These are phyloP conservation scores for Chymomyza fuscimana DNA, from an alignment of 2,888 invertebrate genomes.

Conservation along the genomic window DNA sequence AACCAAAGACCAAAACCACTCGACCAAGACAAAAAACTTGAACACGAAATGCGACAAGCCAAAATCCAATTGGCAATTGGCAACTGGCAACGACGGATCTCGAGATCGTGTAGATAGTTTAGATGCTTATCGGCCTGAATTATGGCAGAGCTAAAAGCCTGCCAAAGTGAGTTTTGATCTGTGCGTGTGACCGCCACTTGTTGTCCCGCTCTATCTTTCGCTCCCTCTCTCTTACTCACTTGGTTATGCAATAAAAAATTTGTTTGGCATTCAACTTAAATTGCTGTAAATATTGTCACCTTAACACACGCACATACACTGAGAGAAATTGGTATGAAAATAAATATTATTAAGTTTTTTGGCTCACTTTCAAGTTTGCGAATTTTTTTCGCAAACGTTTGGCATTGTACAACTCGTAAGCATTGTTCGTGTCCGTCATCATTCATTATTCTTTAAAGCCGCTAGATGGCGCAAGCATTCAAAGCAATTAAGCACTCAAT, in stretches of 20 bases:
- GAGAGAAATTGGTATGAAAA: background rate
- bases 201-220: background rate
- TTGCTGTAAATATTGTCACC: constrained; percentile 6
- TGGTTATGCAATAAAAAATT: constrained; percentile 18
- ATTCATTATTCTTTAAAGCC: no score
- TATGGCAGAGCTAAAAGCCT: constrained; percentile 73
- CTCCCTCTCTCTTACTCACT: background rate
- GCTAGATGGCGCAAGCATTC: no score
- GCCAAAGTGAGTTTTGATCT: constrained; percentile 56
- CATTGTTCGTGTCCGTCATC: no score
- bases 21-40: background rate
- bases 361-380: no score
- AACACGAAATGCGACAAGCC: constrained; percentile 41
- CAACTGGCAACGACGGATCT: constrained; percentile 39
- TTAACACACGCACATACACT: constrained; percentile 1
- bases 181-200: constrained; percentile 2
- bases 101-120: constrained; percentile 73
- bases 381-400: no score
- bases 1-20: background rate
- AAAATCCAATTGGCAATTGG: constrained; percentile 48
- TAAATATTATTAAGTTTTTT: background rate
- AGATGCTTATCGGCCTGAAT: constrained; percentile 71
- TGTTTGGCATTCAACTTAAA: constrained; percentile 14
- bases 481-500: no score
- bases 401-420: no score